Evolutionary conservation across 30 jellyfish, hydroid and myxozoan species (phyloP), one percentile per base, ranked within the genome.

Genomic region (Pseudorhiza aurosa): DNA sequence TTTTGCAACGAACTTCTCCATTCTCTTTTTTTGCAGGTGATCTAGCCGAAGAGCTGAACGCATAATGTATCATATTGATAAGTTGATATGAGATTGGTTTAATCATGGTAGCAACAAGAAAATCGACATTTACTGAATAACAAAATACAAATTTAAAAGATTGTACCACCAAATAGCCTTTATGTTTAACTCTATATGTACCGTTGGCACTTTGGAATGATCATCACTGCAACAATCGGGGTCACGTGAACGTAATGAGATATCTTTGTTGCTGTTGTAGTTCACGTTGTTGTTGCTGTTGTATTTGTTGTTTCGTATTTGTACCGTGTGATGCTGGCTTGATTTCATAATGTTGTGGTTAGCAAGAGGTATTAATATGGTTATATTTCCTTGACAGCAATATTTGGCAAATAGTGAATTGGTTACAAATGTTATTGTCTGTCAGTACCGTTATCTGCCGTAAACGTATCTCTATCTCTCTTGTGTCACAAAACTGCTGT

Each of bases 1-100:
- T n/a, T n/a, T n/a, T n/a, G n/a, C n/a, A n/a, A n/a, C n/a, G n/a
- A n/a, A n/a, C n/a, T n/a, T n/a, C n/a, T n/a, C n/a, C n/a, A n/a
- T n/a, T n/a, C n/a, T n/a, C n/a, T n/a, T n/a, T n/a, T n/a, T 5
- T 58, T 53, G 33, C 35, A 83, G 95, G 95, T 72, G 95, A 83
- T 55, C 28, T 83, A 58, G 87, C 81, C 33, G 87, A 75, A 28
- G 87, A 83, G 83, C 87, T 83, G 82, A 75, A 72, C 46, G 86
- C 86, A 31, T 72, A 65, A 72, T 27, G 37, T 15, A 44, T 33
- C 86, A 27, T 8, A 40, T 30, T 46, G 59, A 26, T 27, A 40
- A 72, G 32, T 72, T 72, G 60, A 14, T 65, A 65, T 45, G 86
- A 72, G 74, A 72, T 46, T 72, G 86, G 86, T 72, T 49, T 51